A percentile compares a stretch with the other conserved stretches of the same genome.
These are phyloP conservation scores for Scartelaos histophorus DNA, from an alignment of 2,113 vertebrate species.

Conservation along the genomic window DNA sequence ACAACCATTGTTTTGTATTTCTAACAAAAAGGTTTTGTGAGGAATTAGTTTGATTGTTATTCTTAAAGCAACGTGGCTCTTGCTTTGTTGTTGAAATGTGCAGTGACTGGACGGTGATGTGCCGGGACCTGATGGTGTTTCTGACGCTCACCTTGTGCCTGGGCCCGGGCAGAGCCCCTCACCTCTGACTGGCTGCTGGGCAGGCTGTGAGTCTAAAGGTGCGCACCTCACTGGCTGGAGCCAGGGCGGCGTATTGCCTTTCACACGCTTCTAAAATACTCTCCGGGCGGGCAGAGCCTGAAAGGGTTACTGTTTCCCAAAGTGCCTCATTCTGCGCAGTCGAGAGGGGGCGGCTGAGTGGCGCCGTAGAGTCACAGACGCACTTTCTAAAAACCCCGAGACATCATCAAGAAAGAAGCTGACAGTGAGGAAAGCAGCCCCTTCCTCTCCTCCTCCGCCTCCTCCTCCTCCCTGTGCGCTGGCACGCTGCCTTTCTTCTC, in stretches of 20 bases:
- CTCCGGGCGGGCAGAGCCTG: slow-evolving; percentile 76
- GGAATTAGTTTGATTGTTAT: background rate
- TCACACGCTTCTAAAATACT: slow-evolving; percentile 80
- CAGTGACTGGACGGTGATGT: background rate
- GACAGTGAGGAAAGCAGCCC: slow-evolving; percentile 80
- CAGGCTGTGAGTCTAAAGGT: slow-evolving; percentile 64
- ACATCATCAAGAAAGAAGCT: slow-evolving; percentile 82
- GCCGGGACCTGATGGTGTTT: slow-evolving; percentile 9
- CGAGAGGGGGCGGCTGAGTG: slow-evolving; percentile 84
- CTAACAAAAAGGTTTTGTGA: background rate
- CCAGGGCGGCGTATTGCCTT: slow-evolving; percentile 76
- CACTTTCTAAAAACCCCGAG: slow-evolving; percentile 82
- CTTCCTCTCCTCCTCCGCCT: slow-evolving; percentile 18
- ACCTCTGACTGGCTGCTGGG: slow-evolving; percentile 55
- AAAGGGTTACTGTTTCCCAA: slow-evolving; percentile 83
- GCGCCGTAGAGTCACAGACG: slow-evolving; percentile 82
- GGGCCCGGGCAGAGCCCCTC: slow-evolving; percentile 48
- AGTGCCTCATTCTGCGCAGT: slow-evolving; percentile 83
- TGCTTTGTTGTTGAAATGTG: background rate
- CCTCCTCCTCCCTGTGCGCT: slow-evolving; percentile 52
- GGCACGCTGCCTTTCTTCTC: slow-evolving; percentile 73
- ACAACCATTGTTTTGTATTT: slow-evolving; percentile 34
- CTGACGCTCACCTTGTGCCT: slow-evolving; percentile 39
- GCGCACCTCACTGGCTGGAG: slow-evolving; percentile 70
- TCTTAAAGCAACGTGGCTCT: background rate